Percentiles rank a stretch among this genome's conserved stretches.
Evolutionary conservation across 2,888 invertebrate genomes (phyloP).

Genomic region (Hedya salicella): DNA sequence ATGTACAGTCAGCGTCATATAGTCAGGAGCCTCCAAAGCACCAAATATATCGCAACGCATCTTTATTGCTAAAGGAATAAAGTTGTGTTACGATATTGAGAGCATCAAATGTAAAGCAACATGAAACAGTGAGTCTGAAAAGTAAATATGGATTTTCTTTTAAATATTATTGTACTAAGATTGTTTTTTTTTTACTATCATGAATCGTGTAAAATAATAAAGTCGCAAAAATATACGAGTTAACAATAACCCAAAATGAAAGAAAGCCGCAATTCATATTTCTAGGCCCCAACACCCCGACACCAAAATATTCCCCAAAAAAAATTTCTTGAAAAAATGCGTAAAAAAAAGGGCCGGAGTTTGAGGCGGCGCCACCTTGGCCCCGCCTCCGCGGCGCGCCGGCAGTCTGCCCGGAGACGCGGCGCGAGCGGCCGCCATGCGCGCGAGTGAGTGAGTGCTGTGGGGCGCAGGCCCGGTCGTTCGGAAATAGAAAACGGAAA

Average conservation of each 20-base stretch:
- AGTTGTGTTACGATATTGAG: too few relatives aligned
- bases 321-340: conserved; percentile 5
- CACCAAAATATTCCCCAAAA: background rate
- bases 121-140: too few relatives aligned
- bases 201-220: too few relatives aligned
- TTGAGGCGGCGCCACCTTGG: conserved; percentile 10
- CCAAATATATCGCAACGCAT: too few relatives aligned
- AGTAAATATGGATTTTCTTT: too few relatives aligned
- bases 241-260: background rate
- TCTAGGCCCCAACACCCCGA: background rate
- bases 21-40: too few relatives aligned
- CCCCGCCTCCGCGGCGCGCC: conserved; percentile 42
- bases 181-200: too few relatives aligned
- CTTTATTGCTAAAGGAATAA: too few relatives aligned
- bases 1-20: too few relatives aligned
- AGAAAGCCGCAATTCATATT: background rate
- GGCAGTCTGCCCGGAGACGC: conserved; percentile 78
- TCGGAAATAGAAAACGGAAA: conserved; percentile 82
- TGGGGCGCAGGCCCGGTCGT: conserved; percentile 81
- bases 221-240: too few relatives aligned
- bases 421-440: conserved; percentile 69
- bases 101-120: too few relatives aligned
- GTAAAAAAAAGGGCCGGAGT: background rate
- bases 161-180: too few relatives aligned
- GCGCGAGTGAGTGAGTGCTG: conserved; percentile 78